Base-by-base conservation (phyloP, 2,888 invertebrate genomes). In the Drosophila nr. perissopoda region DNA sequence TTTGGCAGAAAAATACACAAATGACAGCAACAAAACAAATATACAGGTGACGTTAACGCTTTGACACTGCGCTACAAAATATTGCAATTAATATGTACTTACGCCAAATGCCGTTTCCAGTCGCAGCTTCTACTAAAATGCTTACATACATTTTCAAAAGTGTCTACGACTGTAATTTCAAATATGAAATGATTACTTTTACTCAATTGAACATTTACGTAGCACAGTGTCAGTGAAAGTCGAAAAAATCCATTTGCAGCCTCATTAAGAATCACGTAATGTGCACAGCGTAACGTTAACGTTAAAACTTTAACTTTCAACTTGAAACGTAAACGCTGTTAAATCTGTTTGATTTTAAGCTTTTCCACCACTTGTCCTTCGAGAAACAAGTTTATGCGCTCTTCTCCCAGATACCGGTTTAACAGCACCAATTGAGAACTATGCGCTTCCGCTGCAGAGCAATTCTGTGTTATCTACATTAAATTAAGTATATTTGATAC, bases 361-460 rank as follows among this genome's bases (percentile, higher is more conserved):
- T 57, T 56, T 74, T 72, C 21, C 16, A 62, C 69, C 69, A 78
- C 73, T 76, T 84, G 82, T 89, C 80, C 71, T 78, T 78, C 79
- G 71, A 59, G 16, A 74, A 87, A 87, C 89, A 69, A 70, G 87
- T 82, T 89, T 80, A 69, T 63, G 69, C 63, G 58, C 53, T 72
- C 62, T 69, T 72, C 61, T 68, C 62, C 58, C 57, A 21, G 11
- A 69, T 62, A 83, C 83, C 78, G 82, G 87, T 87, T 89, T 63
- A 42, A 54, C 54, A 40, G 11, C 33, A n/a, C 40, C 21, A 54
- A 25, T 18, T 4, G 40, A 57, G n/a, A 42, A 67, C 56, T 57
- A 58, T 69, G 40, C 18, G n/a, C 53, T 61, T 65, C 57, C 53
- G 40, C 21, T 52, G 38, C 42, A 38, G 45, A 51, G 67, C 54